Conservation (phyloP, 1,140 invertebrate genomes). For the Euura saliciscinereae region DNA sequence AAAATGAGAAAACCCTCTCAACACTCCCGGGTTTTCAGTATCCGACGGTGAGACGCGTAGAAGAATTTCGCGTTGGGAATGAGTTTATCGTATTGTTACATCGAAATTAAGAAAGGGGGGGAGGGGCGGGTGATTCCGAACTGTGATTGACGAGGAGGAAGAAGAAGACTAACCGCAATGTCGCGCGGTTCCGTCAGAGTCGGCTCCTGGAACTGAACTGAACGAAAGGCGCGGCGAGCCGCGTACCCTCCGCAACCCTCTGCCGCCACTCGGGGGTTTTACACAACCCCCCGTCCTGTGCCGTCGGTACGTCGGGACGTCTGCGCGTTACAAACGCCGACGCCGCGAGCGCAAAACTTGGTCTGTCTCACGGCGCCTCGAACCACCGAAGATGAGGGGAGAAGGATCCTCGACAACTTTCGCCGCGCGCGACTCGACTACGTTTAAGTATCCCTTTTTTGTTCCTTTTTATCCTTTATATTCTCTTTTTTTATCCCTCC, state of each 20-base stretch:
- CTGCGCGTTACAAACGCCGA: not conserved
- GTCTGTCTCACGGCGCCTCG: not conserved
- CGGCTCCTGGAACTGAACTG: constrained; percentile 1
- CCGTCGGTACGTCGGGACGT: not conserved
- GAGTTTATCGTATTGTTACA: not conserved
- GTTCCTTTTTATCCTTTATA: not conserved
- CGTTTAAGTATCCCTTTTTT: not conserved
- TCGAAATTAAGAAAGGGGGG: not conserved
- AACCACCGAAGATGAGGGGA: not conserved
- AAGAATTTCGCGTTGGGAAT: too few relatives aligned
- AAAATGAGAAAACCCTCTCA: too few relatives aligned
- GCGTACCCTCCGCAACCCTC: too few relatives aligned
- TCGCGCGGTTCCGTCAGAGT: not conserved
- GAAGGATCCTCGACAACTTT: not conserved
- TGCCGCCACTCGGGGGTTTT: not conserved
- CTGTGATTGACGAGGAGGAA: too few relatives aligned
- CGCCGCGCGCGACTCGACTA: not conserved
- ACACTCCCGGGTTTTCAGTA: too few relatives aligned
- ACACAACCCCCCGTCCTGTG: not conserved
- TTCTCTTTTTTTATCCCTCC: too few relatives aligned
- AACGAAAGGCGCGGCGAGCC: not conserved
- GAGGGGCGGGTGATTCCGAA: too few relatives aligned
- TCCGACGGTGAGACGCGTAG: too few relatives aligned
- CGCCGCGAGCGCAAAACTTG: not conserved
- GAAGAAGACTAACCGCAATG: too few relatives aligned